Evolutionary conservation across 2,797 vertebrate species (phyloP).

Genomic region (Miichthys miiuy): DNA sequence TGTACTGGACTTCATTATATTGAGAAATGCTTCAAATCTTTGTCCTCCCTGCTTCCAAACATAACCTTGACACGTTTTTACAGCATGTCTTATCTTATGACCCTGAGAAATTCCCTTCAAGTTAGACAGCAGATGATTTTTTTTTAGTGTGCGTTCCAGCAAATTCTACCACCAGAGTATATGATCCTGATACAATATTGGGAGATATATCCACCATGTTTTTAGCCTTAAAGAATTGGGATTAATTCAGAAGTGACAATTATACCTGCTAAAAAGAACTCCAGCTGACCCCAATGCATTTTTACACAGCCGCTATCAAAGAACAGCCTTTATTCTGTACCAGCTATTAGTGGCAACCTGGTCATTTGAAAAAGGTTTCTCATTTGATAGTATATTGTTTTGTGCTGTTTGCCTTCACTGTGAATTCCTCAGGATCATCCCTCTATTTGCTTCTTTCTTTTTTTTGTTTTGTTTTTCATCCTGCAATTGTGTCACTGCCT

Average conservation of each 20-base stretch:
- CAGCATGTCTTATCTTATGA: background rate
- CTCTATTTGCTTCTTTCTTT: background rate
- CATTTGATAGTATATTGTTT: background rate
- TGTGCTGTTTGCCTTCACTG: background rate
- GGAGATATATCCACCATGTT: background rate
- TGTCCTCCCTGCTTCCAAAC: background rate
- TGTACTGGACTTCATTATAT: no score
- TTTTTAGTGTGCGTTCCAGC: background rate
- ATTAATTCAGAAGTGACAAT: background rate
- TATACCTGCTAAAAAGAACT: background rate
- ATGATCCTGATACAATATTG: background rate
- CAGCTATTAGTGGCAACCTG: background rate
- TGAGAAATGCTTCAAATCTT: no score
- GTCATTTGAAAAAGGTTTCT: background rate
- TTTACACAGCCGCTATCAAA: background rate
- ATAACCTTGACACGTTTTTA: background rate
- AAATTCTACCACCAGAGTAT: no score
- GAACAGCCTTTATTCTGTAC: background rate
- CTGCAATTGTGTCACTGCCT: constrained; percentile 27
- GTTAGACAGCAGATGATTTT: no score
- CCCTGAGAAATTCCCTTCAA: background rate
- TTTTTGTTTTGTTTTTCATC: constrained; percentile 26
- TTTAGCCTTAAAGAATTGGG: background rate
- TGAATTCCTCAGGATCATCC: constrained; percentile 1
- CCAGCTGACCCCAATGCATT: background rate